Evolutionary conservation across 1,140 invertebrate genomes (phyloP).

Genomic region (Saccostrea glomerata): DNA sequence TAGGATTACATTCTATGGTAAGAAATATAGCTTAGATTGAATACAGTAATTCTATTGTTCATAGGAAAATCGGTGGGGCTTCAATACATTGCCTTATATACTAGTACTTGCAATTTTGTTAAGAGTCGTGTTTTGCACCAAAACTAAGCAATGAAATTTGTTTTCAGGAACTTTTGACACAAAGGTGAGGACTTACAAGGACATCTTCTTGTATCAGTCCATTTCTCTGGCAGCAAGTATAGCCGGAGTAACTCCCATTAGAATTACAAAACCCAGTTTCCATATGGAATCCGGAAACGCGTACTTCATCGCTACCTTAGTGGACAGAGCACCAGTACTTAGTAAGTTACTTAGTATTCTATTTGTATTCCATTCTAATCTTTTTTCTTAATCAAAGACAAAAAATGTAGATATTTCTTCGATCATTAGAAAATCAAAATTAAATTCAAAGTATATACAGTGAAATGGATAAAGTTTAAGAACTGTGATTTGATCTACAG

Average conservation of each 20-base stretch:
- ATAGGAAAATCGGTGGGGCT: too few relatives aligned
- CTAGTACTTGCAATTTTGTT: too few relatives aligned
- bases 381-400: too few relatives aligned
- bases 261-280: slow-evolving; percentile 52
- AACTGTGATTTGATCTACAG: too few relatives aligned
- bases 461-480: too few relatives aligned
- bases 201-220: slow-evolving; percentile 47
- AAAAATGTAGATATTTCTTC: too few relatives aligned
- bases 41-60: too few relatives aligned
- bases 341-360: slow-evolving; percentile 41
- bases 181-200: slow-evolving; percentile 41
- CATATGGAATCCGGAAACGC: slow-evolving; percentile 51
- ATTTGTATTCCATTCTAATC: too few relatives aligned
- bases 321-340: slow-evolving; percentile 54
- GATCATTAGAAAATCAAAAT: too few relatives aligned
- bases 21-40: neutral
- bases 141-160: neutral
- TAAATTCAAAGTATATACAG: too few relatives aligned
- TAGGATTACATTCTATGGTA: slow-evolving; percentile 50
- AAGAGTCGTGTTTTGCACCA: neutral
- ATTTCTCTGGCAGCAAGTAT: slow-evolving; percentile 39
- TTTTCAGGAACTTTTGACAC: slow-evolving; percentile 53
- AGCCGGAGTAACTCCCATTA: slow-evolving; percentile 51
- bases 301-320: slow-evolving; percentile 56
- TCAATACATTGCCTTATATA: too few relatives aligned